Percentiles rank a stretch among this genome's conserved stretches.
Conservation (phyloP, 2,113 vertebrate genomes). For the Phalacrocorax aristotelis region DNA sequence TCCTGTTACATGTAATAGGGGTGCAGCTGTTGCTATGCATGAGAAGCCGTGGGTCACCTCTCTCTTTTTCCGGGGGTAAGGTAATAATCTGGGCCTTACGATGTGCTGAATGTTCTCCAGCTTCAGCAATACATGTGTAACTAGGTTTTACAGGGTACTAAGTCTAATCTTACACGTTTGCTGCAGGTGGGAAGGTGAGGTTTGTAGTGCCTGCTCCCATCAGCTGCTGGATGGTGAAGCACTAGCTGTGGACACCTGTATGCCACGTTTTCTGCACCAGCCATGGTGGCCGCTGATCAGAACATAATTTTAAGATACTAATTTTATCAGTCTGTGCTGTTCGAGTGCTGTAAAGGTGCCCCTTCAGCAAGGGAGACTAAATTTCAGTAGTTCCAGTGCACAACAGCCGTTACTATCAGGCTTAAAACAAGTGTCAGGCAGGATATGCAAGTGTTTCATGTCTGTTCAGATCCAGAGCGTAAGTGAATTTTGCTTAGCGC, state of each 20-base stretch:
- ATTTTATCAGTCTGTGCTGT: background rate
- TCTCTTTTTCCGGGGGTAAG: background rate
- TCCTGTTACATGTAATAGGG: no score
- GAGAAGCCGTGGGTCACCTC: background rate
- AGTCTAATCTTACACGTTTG: fast-evolving
- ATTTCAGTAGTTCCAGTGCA: background rate
- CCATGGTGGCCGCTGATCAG: fast-evolving
- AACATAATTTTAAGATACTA: background rate
- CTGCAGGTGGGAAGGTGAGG: background rate
- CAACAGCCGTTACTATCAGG: background rate
- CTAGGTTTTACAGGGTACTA: background rate
- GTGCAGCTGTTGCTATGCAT: background rate
- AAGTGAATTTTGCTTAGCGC: background rate
- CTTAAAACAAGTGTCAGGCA: background rate
- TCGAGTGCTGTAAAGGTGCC: background rate
- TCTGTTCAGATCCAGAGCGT: background rate
- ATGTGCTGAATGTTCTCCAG: fast-evolving
- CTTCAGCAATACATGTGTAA: fast-evolving
- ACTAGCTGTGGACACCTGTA: background rate
- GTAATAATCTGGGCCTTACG: fast-evolving
- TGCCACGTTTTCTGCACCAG: background rate
- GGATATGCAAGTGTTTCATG: background rate
- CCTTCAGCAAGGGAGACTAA: background rate
- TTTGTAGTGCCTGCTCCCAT: background rate
- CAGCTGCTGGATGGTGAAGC: background rate